Conservation (phyloP, 2,113 vertebrate genomes). For the Struthidea cinerea region DNA sequence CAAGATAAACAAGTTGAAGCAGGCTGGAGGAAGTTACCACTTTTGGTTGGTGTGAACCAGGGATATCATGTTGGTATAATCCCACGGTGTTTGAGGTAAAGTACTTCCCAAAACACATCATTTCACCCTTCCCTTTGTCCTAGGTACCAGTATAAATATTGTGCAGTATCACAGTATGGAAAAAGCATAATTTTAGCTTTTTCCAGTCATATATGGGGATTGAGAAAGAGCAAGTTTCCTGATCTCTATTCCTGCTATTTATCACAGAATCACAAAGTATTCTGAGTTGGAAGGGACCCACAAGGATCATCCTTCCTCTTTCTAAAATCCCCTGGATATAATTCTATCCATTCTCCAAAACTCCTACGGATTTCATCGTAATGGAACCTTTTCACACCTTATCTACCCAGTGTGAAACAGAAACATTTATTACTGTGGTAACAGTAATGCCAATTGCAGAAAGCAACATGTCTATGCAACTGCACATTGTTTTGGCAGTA, state of each 20-base stretch:
- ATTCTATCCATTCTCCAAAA: neutral
- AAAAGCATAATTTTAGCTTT: neutral
- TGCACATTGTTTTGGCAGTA: neutral
- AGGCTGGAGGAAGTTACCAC: neutral
- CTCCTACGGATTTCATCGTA: neutral
- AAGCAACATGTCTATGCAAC: neutral
- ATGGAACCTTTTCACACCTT: neutral
- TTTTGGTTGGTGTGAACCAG: neutral
- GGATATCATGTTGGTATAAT: neutral
- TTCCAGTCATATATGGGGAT: neutral
- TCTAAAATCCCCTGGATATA: neutral
- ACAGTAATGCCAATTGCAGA: neutral
- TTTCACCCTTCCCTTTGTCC: neutral
- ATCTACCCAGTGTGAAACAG: neutral
- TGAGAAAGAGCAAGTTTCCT: accelerated
- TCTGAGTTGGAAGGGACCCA: neutral
- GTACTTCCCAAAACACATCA: neutral
- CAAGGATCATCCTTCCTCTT: neutral
- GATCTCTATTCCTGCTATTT: neutral
- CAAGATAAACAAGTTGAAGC: neutral
- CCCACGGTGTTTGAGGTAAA: neutral
- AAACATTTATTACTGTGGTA: neutral
- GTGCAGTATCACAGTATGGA: neutral
- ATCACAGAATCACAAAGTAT: neutral
- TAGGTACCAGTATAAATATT: neutral